Evolutionary conservation across 92 coral and sea anemone genomes (phyloP), one percentile per base, ranked within the genome.

Genomic region (Siderastrea siderea): DNA sequence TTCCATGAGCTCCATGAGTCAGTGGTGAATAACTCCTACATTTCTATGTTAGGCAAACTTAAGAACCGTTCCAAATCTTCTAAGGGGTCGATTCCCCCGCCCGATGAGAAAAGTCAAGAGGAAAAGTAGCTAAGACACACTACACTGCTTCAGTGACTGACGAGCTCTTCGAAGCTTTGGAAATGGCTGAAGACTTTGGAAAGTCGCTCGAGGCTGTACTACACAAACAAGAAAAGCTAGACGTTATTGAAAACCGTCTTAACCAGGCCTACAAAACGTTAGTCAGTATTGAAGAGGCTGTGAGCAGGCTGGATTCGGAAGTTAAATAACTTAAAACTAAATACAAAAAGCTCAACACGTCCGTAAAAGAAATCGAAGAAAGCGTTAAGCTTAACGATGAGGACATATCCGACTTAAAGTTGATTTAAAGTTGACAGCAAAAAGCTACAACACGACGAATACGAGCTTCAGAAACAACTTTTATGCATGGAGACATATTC

Each of bases 331-430:
- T 64, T 43, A 64, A 64, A 64, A 64, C 69, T 15, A 64, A 64
- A 43, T 64, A 46, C 69, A 64, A 64, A 19, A 38, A 64, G 44
- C 38, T 64, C 38, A 26, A 26, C 38, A 26, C 0, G 38, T 26
- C 38, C 38, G 69, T 64, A 9, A 16, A 64, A 6, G 69, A 64
- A 64, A 4, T 17, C 43, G n/a, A 64, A 64, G 69, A 64, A 17
- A 26, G 69, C 5, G n/a, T 16, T 17, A 8, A 64, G n/a, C n/a
- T 64, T 16, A 64, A 1, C 44, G 69, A 64, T 16, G 69, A 64
- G 47, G 69, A 64, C 69, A 64, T 64, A 64, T 64, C 69, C 69
- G 69, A 64, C 69, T 64, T 64, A 26, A 64, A n/a, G n/a, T n/a
- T n/a, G n/a, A n/a, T n/a, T n/a, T n/a, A n/a, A 64, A 64, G 7